phyloP scores from a whole-genome alignment of 2,888 invertebrate genomes.

The Lottia scabra region DNA sequence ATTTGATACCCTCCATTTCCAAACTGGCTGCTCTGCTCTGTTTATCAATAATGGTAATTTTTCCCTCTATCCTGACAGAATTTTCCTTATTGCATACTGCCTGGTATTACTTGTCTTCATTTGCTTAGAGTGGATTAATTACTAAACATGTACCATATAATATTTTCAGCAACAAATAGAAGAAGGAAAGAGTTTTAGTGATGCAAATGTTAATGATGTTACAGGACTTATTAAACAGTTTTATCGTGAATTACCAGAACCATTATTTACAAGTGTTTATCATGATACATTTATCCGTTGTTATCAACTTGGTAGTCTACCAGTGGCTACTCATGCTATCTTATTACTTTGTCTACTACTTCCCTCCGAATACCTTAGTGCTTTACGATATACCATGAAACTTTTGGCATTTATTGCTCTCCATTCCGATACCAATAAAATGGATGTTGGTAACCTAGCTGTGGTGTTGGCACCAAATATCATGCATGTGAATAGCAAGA shows the following conservation, averaged over 20 bases:
- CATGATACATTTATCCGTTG: constrained; percentile 81
- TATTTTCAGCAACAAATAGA: constrained; percentile 77
- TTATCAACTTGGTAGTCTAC: constrained; percentile 61
- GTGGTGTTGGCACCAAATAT: constrained; percentile 88
- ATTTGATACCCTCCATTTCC: no score
- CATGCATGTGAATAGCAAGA: constrained; percentile 78
- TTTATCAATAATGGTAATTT: no score
- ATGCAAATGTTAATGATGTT: constrained; percentile 82
- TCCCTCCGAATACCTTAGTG: constrained; percentile 82
- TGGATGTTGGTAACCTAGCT: constrained; percentile 86
- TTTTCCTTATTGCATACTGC: no score
- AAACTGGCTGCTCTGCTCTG: no score
- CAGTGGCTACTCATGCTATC: constrained; percentile 73
- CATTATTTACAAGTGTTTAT: constrained; percentile 80
- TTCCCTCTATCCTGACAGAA: no score
- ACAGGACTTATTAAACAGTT: constrained; percentile 88
- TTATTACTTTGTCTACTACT: constrained; percentile 79
- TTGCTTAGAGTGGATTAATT: background rate
- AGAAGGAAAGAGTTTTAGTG: constrained; percentile 78
- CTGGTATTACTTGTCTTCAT: no score
- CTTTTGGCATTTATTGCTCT: constrained; percentile 80
- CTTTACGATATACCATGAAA: constrained; percentile 82
- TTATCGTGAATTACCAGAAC: constrained; percentile 86
- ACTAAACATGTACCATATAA: background rate
- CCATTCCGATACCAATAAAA: constrained; percentile 81